These are phyloP conservation scores for Phymorhynchus buccinoides DNA, from an alignment of 1,140 invertebrate genomes.

Conservation along the genomic window DNA sequence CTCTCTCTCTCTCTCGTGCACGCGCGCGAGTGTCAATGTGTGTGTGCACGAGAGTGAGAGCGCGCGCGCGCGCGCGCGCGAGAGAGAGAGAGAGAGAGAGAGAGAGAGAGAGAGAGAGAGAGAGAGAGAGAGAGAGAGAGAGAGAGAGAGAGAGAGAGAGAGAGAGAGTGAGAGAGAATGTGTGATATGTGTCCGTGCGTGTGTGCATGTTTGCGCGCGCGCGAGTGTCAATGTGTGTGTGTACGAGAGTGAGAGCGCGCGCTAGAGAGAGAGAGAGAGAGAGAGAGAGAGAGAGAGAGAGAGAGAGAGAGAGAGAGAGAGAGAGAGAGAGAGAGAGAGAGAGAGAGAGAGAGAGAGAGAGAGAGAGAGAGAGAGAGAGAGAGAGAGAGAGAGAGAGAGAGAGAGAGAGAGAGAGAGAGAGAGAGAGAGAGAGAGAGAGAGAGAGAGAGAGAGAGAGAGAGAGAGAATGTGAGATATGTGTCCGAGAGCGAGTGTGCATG, in stretches of 20 bases:
- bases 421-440: too few species aligned
- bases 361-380: too few species aligned
- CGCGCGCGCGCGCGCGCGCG: too few species aligned
- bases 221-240: neutral
- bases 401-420: too few species aligned
- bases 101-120: too few species aligned
- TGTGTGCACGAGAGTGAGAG: neutral
- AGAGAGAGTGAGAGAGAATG: neutral
- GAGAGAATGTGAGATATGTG: too few species aligned
- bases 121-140: too few species aligned
- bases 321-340: neutral
- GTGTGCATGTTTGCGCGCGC: neutral
- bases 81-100: too few species aligned
- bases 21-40: neutral
- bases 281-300: neutral
- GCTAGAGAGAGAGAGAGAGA: neutral
- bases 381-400: too few species aligned
- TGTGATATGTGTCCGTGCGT: neutral
- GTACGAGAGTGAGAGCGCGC: neutral
- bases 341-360: neutral
- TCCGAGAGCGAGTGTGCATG: too few species aligned
- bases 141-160: neutral
- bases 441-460: too few species aligned
- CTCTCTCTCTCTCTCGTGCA: too few species aligned
- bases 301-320: conserved; percentile 24